Evolutionary conservation across 2,888 invertebrate genomes (phyloP), one percentile per base, ranked within the genome.

Genomic region (Harpagoxenus sublaevis): DNA sequence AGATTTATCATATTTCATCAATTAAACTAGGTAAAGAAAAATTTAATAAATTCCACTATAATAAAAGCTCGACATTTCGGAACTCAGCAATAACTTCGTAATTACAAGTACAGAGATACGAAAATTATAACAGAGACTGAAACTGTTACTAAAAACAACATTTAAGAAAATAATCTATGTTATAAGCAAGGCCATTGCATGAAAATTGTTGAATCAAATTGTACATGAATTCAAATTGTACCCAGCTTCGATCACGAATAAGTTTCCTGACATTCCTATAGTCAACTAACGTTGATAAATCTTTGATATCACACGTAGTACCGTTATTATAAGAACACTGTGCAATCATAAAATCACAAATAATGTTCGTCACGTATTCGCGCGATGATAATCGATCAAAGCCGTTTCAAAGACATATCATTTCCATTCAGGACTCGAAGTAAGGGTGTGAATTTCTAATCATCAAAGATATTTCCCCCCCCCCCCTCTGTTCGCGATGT

Each of bases 341-440:
- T 62, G 31, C 39, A 65, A 51, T 15, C n/a, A 45, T 75, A 75
- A 39, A 75, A 62, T 75, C 48, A 48, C 35, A 62, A 48, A n/a
- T 48, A 3, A 62, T 23, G 5, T 31, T 23, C 31, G 42, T 70
- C 28, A 55, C 23, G 3, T 71, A 53, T 53, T 31, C n/a, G 57
- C 74, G 71, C 35, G 57, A 55, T 71, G 57, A 35, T 79, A 79
- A 71, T 15, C 74, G 48, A 71, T 15, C 79, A 48, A 73, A 70
- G 15, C 23, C 45, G 28, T 15, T 57, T 48, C 45, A 39, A 83
- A 84, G 89, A 84, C 88, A 81, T 84, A 55, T 86, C 84, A 75
- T 88, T 90, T 84, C 31, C 65, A 78, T 45, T 75, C 60, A 28
- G 57, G 60, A 62, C 5, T 81, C 68, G 62, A 88, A 88, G 60